Evolutionary conservation across 2,797 vertebrate genomes (phyloP).

Genomic region (Macropus fuliginosus): DNA sequence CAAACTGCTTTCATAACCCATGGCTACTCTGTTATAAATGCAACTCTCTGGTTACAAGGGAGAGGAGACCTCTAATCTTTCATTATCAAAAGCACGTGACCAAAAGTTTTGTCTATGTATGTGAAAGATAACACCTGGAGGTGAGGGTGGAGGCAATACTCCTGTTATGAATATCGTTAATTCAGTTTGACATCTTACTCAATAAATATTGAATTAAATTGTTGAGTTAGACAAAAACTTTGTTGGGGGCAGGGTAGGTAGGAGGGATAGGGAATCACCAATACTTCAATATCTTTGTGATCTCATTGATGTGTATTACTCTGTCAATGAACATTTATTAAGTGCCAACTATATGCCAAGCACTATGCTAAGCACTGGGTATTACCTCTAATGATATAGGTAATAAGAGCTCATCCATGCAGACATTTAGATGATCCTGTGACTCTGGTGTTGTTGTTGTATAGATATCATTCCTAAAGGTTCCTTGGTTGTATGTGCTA

Average conservation of each 20-base stretch:
- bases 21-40: neutral
- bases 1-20: neutral
- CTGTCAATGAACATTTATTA: neutral
- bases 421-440: neutral
- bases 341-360: neutral
- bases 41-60: neutral
- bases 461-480: constrained; percentile 10
- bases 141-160: neutral
- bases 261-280: neutral
- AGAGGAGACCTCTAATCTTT: neutral
- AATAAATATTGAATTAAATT: neutral
- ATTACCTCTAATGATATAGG: neutral
- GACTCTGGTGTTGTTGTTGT: neutral
- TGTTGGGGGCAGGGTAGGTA: neutral
- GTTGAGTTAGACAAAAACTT: neutral
- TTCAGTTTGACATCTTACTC: neutral
- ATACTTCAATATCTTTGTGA: neutral
- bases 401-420: neutral
- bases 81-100: neutral
- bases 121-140: neutral
- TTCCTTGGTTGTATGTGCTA: neutral
- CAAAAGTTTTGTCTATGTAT: constrained; percentile 5
- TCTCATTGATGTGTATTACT: neutral
- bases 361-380: neutral
- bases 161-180: neutral